Evolutionary conservation across 2,888 invertebrate genomes (phyloP).

Genomic region (Mechanitis messenoides): DNA sequence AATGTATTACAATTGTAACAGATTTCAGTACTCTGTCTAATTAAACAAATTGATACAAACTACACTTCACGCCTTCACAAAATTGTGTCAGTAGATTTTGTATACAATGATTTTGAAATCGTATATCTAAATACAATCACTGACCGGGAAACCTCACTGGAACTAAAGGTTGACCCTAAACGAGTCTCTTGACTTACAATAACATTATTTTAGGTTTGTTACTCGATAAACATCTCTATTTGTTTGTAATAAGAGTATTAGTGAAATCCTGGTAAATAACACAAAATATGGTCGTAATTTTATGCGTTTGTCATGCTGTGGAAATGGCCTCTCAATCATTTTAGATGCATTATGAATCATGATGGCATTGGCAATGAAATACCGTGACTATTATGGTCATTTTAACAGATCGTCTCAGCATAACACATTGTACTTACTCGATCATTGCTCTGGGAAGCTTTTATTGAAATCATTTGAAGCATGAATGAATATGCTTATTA

Average conservation of each 20-base stretch:
- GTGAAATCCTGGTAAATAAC: constrained; percentile 2
- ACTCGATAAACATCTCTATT: constrained; percentile 1
- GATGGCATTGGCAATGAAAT: constrained; percentile 26
- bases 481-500: too few relatives aligned
- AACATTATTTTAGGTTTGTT: constrained; percentile 17
- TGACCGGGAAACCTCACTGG: constrained; percentile 30
- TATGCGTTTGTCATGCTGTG: constrained; percentile 20
- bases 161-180: constrained; percentile 29
- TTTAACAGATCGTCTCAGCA: constrained; percentile 10
- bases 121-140: constrained; percentile 30
- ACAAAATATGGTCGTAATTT: constrained; percentile 15
- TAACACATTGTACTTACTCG: too few relatives aligned
- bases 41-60: constrained; percentile 14
- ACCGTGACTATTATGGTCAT: constrained; percentile 15
- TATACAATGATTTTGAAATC: constrained; percentile 24
- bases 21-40: not conserved
- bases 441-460: too few relatives aligned
- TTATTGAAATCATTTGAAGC: too few relatives aligned
- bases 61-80: constrained; percentile 3
- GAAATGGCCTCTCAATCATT: constrained; percentile 20
- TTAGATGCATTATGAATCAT: constrained; percentile 24
- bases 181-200: constrained; percentile 19
- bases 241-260: not conserved
- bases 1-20: not conserved
- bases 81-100: constrained; percentile 13